Conservation (phyloP, 2,888 invertebrate genomes). For the Willowsia nigromaculata region DNA sequence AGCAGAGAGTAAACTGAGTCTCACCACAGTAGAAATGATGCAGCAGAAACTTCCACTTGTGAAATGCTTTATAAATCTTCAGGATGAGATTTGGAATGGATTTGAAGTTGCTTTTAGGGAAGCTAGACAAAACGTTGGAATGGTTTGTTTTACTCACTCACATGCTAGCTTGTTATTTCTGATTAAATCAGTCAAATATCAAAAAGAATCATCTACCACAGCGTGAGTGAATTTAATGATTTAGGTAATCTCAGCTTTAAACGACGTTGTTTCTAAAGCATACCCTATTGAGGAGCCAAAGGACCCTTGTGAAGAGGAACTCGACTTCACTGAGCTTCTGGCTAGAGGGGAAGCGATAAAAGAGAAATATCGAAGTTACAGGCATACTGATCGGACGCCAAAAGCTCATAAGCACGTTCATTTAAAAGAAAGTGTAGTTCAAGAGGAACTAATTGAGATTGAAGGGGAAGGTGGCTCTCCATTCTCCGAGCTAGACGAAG, state of each 20-base stretch:
- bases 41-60: conserved; percentile 13
- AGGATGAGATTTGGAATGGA: conserved; percentile 40
- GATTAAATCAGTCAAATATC: too few species aligned
- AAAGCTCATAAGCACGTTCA: not conserved
- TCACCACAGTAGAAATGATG: not conserved
- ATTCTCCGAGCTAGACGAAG: not conserved
- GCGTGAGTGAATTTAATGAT: too few species aligned
- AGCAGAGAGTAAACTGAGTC: not conserved
- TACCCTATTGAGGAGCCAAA: conserved; percentile 24
- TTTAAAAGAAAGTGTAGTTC: not conserved
- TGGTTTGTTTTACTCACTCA: too few species aligned
- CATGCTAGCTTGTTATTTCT: too few species aligned
- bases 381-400: not conserved
- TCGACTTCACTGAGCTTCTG: not conserved
- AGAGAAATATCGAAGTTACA: not conserved
- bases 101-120: conserved; percentile 33
- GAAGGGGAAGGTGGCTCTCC: not conserved
- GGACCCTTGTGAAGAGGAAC: conserved; percentile 19
- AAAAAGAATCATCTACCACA: too few species aligned
- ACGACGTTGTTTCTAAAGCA: not conserved
- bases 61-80: not conserved
- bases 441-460: not conserved
- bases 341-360: not conserved
- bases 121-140: not conserved
- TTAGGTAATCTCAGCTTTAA: not conserved